Percentiles rank a stretch among this genome's conserved stretches.
phyloP scores from a whole-genome alignment of 2,797 vertebrate species.

The Spinibarbus caldwelli region DNA sequence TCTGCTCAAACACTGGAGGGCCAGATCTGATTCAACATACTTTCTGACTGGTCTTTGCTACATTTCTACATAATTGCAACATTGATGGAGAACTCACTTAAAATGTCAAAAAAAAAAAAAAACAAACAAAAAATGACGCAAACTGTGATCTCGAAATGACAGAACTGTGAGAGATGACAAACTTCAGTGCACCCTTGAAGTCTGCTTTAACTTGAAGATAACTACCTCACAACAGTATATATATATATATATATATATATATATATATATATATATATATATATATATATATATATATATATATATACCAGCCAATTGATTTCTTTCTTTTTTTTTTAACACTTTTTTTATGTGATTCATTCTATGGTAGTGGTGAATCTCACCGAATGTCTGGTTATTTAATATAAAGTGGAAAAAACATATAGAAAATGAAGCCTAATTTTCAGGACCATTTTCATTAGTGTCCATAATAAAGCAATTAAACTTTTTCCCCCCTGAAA shows the following conservation, averaged over 20 bases:
- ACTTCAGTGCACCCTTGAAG: no score
- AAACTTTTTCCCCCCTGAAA: rapidly evolving
- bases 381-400: background rate
- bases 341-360: background rate
- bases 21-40: background rate
- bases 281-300: no score
- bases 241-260: no score
- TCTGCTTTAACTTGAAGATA: background rate
- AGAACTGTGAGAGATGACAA: background rate
- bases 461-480: background rate
- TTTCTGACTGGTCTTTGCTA: background rate
- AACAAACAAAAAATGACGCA: no score
- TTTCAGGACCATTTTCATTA: background rate
- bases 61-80: background rate
- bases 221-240: background rate
- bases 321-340: background rate
- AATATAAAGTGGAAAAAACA: background rate
- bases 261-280: no score
- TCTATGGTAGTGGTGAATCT: background rate
- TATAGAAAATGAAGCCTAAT: background rate
- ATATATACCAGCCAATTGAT: no score
- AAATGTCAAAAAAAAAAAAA: no score
- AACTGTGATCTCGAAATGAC: background rate
- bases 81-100: background rate
- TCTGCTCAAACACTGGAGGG: background rate